Evolutionary conservation across 2,113 vertebrate species (phyloP).

Genomic region (Otocyon megalotis): DNA sequence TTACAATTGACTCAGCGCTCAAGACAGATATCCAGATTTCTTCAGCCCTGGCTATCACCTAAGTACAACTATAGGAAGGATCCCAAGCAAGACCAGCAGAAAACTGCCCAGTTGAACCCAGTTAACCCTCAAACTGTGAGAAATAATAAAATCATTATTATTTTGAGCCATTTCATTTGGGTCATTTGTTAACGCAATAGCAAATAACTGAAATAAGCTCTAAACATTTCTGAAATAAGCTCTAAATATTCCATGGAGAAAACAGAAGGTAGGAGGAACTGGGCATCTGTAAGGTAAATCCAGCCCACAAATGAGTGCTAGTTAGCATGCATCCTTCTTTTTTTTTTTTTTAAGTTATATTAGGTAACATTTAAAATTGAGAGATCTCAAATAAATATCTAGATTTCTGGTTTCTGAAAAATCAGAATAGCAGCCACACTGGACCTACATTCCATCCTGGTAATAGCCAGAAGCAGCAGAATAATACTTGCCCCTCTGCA

Average conservation of each 20-base stretch:
- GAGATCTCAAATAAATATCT: background rate
- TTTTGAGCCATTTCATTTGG: background rate
- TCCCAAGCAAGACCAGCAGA: background rate
- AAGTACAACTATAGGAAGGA: background rate
- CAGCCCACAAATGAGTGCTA: background rate
- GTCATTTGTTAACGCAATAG: background rate
- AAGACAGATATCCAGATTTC: background rate
- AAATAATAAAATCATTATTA: background rate
- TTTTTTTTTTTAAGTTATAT: background rate
- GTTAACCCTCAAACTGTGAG: background rate
- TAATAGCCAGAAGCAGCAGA: background rate
- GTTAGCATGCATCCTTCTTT: background rate
- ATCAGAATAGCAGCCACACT: background rate
- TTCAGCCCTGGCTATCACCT: background rate
- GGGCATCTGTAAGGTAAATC: background rate
- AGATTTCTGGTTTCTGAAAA: background rate
- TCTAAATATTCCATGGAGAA: background rate
- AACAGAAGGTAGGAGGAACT: background rate
- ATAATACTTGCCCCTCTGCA: background rate
- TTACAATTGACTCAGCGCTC: background rate
- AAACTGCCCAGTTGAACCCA: background rate
- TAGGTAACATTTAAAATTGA: constrained; percentile 25
- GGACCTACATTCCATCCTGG: background rate
- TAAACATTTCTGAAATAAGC: background rate
- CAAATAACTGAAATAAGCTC: background rate